Conservation (phyloP, 2,888 invertebrate species). For the Oxyteleia sp. region DNA sequence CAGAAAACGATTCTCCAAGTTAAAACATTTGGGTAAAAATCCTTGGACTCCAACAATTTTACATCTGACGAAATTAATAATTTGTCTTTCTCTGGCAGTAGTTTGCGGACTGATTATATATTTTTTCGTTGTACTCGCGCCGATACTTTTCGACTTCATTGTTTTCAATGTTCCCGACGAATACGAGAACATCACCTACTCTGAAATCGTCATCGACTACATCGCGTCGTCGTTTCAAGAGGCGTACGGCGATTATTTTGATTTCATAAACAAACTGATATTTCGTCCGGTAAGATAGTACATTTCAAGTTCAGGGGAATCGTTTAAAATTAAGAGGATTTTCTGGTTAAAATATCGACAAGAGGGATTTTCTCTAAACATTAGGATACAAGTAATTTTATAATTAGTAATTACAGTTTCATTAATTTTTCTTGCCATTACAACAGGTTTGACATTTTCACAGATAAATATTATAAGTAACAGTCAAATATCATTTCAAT, state of each 20-base stretch:
- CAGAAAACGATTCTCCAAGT: slow-evolving; percentile 14
- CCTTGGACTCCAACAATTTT: background rate
- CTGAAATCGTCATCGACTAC: slow-evolving; percentile 80
- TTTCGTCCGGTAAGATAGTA: slow-evolving; percentile 83
- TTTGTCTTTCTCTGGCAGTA: slow-evolving; percentile 76
- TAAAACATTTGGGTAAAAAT: slow-evolving; percentile 27
- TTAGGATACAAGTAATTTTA: no score
- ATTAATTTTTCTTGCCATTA: no score
- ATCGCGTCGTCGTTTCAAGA: slow-evolving; percentile 82
- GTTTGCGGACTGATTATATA: slow-evolving; percentile 82
- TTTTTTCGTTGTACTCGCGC: slow-evolving; percentile 79
- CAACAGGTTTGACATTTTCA: no score
- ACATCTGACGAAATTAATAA: background rate
- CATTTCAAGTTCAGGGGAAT: slow-evolving; percentile 54
- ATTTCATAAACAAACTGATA: slow-evolving; percentile 77
- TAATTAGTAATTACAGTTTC: no score
- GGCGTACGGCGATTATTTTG: slow-evolving; percentile 81
- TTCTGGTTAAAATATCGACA: no score
- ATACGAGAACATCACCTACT: slow-evolving; percentile 77
- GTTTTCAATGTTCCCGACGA: slow-evolving; percentile 80
- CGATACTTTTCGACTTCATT: slow-evolving; percentile 82
- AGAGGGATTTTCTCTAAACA: no score
- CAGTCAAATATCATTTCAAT: no score
- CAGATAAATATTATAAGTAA: no score
- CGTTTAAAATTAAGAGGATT: no score